Conservation (phyloP, 2,888 invertebrate species). For the Hypsopygia costalis region DNA sequence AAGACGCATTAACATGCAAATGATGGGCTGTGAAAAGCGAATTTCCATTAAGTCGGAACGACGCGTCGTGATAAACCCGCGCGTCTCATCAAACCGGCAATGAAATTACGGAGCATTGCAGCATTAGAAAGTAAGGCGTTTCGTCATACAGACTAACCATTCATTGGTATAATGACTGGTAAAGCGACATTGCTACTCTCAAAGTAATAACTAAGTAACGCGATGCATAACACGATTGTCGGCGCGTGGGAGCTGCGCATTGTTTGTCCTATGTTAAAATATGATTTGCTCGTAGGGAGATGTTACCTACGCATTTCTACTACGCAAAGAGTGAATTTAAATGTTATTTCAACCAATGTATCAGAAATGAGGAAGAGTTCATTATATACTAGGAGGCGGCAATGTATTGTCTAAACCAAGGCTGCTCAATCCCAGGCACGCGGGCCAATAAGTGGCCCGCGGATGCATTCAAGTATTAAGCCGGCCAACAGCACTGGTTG, state of each 20-base stretch:
- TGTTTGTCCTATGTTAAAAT: constrained; percentile 32
- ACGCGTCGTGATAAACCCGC: constrained; percentile 28
- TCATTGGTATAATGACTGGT: constrained; percentile 53
- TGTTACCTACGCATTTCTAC: background rate
- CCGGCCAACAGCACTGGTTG: no score
- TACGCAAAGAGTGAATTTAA: no score
- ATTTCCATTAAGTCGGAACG: background rate
- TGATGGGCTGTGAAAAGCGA: background rate
- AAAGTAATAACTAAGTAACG: constrained; percentile 45
- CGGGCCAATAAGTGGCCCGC: no score
- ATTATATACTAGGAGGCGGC: no score
- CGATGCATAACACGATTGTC: constrained; percentile 45
- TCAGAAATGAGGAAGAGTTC: no score
- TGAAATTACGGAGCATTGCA: constrained; percentile 50
- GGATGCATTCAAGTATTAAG: no score
- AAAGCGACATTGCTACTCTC: constrained; percentile 32
- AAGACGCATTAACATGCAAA: no score
- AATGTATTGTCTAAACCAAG: no score
- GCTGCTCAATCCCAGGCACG: no score
- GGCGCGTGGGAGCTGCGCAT: constrained; percentile 56
- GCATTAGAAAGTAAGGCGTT: constrained; percentile 65
- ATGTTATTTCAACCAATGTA: no score
- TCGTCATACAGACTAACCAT: constrained; percentile 55
- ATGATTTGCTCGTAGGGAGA: constrained; percentile 25
- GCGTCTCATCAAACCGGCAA: constrained; percentile 41